These are phyloP conservation scores for Callithrix jacchus DNA, from an alignment of 2,113 vertebrate genomes.

Conservation along the genomic window DNA sequence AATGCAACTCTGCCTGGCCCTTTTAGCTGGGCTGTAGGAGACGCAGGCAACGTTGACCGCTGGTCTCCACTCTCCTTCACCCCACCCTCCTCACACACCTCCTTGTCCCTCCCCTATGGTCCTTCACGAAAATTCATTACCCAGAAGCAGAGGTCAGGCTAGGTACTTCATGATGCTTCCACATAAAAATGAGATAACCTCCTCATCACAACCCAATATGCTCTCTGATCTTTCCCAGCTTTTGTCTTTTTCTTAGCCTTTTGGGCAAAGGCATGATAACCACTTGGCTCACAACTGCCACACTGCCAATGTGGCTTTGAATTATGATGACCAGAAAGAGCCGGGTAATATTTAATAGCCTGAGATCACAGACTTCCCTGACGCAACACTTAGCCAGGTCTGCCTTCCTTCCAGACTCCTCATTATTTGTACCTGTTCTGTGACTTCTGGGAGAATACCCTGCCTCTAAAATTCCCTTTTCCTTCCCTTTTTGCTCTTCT, in stretches of 20 bases:
- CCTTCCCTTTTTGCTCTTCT: conserved; percentile 57
- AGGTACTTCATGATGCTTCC: conserved; percentile 67
- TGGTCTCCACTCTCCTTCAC: neutral
- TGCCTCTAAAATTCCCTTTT: conserved; percentile 61
- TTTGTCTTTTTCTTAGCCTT: conserved; percentile 33
- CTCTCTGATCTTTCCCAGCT: conserved; percentile 64
- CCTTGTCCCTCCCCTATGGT: conserved; percentile 33
- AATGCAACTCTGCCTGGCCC: conserved; percentile 61
- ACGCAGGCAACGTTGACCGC: neutral
- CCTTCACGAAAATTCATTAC: conserved; percentile 76
- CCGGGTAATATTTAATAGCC: conserved; percentile 77
- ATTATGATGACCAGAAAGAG: conserved; percentile 75
- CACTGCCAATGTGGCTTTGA: conserved; percentile 77
- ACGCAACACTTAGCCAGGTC: conserved; percentile 76
- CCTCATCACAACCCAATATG: conserved; percentile 62
- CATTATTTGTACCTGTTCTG: conserved; percentile 78
- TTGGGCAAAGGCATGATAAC: conserved; percentile 47
- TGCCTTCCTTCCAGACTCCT: conserved; percentile 74
- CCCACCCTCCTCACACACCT: neutral
- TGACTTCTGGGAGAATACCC: conserved; percentile 74
- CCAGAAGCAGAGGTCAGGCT: conserved; percentile 65
- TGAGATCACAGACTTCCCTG: conserved; percentile 78
- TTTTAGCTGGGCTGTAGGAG: conserved; percentile 51
- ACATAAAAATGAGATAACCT: conserved; percentile 79
- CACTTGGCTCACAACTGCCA: conserved; percentile 60